These are phyloP conservation scores for Colius striatus DNA, from an alignment of 2,113 vertebrate genomes.

Conservation along the genomic window DNA sequence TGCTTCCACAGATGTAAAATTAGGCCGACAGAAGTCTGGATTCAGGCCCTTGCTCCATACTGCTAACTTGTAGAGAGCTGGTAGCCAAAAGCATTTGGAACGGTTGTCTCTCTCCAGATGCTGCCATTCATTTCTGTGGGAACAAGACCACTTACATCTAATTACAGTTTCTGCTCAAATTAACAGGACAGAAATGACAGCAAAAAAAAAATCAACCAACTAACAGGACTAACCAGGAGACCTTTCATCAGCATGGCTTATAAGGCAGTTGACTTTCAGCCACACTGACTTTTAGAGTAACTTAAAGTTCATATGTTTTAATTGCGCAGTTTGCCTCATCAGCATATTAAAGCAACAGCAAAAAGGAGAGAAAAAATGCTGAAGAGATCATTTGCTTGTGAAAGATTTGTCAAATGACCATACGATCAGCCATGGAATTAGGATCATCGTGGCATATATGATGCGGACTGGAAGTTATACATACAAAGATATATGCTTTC, in stretches of 20 bases:
- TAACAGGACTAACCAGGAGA: slow-evolving; percentile 60
- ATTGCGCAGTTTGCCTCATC: neutral
- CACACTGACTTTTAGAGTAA: slow-evolving; percentile 27
- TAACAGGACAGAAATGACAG: slow-evolving; percentile 85
- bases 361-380: neutral
- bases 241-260: slow-evolving; percentile 37
- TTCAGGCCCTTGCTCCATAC: slow-evolving; percentile 75
- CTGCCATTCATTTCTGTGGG: slow-evolving; percentile 87
- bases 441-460: neutral
- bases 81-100: slow-evolving; percentile 86
- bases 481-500: rapidly evolving
- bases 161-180: slow-evolving; percentile 87
- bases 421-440: neutral
- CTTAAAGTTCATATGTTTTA: slow-evolving; percentile 32
- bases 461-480: neutral
- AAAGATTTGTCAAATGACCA: neutral
- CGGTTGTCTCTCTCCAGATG: slow-evolving; percentile 82
- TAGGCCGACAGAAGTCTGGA: slow-evolving; percentile 85
- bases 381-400: neutral
- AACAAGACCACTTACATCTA: slow-evolving; percentile 85
- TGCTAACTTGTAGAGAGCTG: slow-evolving; percentile 73
- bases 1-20: slow-evolving; percentile 81
- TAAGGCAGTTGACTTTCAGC: slow-evolving; percentile 53
- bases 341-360: neutral
- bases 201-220: neutral